Conservation (phyloP, 2,113 vertebrate species). For the Sapayoa aenigma region DNA sequence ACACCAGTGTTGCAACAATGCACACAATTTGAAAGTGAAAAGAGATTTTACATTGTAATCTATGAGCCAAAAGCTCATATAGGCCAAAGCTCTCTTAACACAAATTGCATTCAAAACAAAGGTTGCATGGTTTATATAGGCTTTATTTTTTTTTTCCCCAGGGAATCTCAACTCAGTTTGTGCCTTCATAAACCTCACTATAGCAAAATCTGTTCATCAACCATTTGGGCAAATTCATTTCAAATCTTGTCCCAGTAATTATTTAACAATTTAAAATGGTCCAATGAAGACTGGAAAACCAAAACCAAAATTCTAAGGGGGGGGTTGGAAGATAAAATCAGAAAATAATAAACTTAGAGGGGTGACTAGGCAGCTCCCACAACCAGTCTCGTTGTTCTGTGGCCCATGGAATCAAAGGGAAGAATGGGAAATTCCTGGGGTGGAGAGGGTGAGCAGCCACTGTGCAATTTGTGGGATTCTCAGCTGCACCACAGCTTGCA, state of each 20-base stretch:
- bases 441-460: background rate
- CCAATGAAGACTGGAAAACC: background rate
- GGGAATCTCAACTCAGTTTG: background rate
- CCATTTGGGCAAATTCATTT: background rate
- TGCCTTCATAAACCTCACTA: background rate
- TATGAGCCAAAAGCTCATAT: background rate
- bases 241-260: background rate
- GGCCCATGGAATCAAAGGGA: background rate
- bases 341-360: background rate
- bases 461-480: background rate
- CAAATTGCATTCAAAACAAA: background rate
- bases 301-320: background rate
- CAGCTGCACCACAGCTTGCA: background rate
- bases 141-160: background rate
- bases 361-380: background rate
- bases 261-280: background rate
- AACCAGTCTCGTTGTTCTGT: background rate
- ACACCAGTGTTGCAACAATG: background rate
- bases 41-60: background rate
- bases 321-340: background rate
- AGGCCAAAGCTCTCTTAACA: background rate
- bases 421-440: background rate
- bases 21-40: background rate
- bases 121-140: background rate
- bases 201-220: background rate